Base-by-base conservation (phyloP, 2,888 invertebrate genomes). In the Hedya salicella region DNA sequence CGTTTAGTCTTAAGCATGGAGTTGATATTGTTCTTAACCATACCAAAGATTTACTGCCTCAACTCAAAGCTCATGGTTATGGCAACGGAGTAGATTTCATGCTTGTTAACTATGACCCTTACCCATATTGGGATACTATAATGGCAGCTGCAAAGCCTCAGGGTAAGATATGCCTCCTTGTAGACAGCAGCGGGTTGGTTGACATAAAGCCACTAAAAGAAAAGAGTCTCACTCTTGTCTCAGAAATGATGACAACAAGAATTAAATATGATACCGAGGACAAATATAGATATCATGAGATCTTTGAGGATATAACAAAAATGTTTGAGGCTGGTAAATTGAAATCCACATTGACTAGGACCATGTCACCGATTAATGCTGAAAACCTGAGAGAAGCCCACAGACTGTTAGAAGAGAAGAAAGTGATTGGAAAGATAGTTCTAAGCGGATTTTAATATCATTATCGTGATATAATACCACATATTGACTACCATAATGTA, bases 41-140 rank as follows among this genome's bases (percentile, higher is more conserved):
- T 66, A 81, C 79, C 2, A 71, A 82, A 64, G 81, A 89, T 69
- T 72, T 91, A 40, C 19, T 82, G 19, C 79, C 85, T 8, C 90
- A 91, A 68, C 73, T 91, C 5, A 76, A 83, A 70, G 78, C 74
- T 2, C 78, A 80, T 61, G 88, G 89, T 2, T 86, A 77, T 71
- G 75, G 71, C n/a, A 76, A 73, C 25, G 89, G 88, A 40, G 88
- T 91, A 1, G 87, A 91, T 68, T 88, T 76, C 46, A 88, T 91
- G 50, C 68, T 91, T 6, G 85, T 89, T 0, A 90, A 88, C 67
- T 90, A 85, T 68, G 91, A 91, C 67, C 91, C 91, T 11, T 87
- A 77, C 40, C 88, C 88, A 1, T 91, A 91, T 50, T 91, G 91
- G 91, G 77, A 88, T 36, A 85, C 83, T 0, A 52, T 91, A 57